phyloP scores from a whole-genome alignment of 2,888 invertebrate genomes.

The Malthinus flaveolus region DNA sequence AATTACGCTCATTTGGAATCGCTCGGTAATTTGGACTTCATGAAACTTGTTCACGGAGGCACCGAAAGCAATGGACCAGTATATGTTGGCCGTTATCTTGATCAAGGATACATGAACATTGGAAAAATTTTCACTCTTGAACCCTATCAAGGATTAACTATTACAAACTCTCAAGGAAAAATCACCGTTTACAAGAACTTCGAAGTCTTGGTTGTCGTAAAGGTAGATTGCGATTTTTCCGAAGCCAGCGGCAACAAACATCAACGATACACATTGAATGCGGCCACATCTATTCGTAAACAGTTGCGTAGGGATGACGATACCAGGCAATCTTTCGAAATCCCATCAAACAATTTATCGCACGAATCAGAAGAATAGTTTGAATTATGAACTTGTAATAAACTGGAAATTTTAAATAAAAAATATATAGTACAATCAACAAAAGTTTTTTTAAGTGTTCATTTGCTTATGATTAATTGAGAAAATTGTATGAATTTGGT shows the following conservation, averaged over 20 bases:
- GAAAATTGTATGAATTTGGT: no score
- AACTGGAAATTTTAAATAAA: no score
- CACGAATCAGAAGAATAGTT: no score
- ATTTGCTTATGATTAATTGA: no score
- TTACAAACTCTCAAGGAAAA: neutral
- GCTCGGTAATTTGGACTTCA: neutral
- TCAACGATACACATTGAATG: no score
- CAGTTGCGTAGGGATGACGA: no score
- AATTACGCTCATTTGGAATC: neutral
- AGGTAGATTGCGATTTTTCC: neutral
- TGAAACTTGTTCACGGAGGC: neutral
- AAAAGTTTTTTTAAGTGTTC: no score
- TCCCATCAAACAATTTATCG: no score
- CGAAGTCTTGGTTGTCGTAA: neutral
- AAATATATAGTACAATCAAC: no score
- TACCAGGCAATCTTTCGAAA: no score
- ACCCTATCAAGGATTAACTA: neutral
- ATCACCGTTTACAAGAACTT: neutral
- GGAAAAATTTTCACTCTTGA: slow-evolving; percentile 6
- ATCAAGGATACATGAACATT: neutral
- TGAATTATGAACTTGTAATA: no score
- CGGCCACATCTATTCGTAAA: no score
- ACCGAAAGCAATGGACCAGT: neutral
- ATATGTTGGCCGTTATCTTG: neutral
- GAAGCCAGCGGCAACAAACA: neutral